Conservation (phyloP, 2,797 vertebrate species). For the Pteropus rufus region DNA sequence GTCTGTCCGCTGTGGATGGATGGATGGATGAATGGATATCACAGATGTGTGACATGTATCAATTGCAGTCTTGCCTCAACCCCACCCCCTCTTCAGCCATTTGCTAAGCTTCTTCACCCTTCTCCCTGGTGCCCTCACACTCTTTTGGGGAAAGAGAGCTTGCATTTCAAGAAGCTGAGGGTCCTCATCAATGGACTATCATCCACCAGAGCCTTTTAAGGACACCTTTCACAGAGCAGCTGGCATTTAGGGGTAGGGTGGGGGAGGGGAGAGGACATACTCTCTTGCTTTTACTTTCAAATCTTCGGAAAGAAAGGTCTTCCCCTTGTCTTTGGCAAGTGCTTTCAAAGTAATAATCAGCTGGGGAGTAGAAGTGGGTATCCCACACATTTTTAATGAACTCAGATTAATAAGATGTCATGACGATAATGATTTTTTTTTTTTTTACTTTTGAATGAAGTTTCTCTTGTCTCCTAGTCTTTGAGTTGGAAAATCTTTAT, state of each 20-base stretch:
- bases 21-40: neutral
- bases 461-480: neutral
- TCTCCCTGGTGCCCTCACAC: neutral
- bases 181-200: neutral
- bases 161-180: neutral
- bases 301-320: constrained; percentile 19
- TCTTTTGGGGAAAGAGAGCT: neutral
- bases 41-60: neutral
- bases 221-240: neutral
- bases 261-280: neutral
- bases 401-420: constrained; percentile 35
- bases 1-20: neutral
- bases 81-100: neutral
- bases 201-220: neutral
- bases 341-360: constrained; percentile 4
- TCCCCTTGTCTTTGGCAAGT: neutral
- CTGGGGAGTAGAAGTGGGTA: neutral
- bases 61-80: neutral
- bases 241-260: neutral
- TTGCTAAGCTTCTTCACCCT: neutral
- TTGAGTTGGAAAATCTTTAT: neutral
- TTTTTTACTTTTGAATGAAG: neutral
- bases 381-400: constrained; percentile 26
- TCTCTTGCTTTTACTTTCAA: constrained; percentile 34
- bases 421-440: neutral